Conservation (phyloP, 2,113 vertebrate genomes). For the Pteruthius melanotis region DNA sequence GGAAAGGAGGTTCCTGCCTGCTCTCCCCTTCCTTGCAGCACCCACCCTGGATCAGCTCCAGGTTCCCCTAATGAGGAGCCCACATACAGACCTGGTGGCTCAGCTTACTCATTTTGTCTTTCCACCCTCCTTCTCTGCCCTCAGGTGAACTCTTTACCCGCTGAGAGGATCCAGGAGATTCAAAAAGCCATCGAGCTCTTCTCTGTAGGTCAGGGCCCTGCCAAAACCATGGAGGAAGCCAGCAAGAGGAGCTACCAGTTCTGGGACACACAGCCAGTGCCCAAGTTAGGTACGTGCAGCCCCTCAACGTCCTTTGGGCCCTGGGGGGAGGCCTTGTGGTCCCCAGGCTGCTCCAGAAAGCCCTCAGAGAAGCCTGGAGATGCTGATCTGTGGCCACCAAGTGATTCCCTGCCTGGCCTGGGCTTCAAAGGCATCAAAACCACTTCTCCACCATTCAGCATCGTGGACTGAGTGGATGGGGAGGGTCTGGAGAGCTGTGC, state of each 20-base stretch:
- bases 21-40: background rate
- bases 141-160: slow-evolving; percentile 93
- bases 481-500: background rate
- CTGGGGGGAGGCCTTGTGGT: background rate
- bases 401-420: background rate
- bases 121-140: background rate
- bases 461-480: fast-evolving
- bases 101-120: background rate
- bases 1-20: background rate
- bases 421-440: background rate
- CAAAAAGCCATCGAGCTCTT: slow-evolving; percentile 98
- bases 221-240: slow-evolving; percentile 98
- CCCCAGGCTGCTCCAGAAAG: background rate
- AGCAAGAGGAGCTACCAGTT: slow-evolving; percentile 98
- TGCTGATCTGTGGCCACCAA: background rate
- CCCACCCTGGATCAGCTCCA: background rate
- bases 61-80: background rate
- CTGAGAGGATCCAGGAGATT: slow-evolving; percentile 98
- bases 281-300: slow-evolving; percentile 87
- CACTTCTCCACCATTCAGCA: background rate
- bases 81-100: background rate
- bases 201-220: slow-evolving; percentile 94
- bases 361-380: background rate
- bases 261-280: slow-evolving; percentile 98
- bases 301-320: fast-evolving